These are phyloP conservation scores for Erebia epiphron DNA, from an alignment of 2,888 invertebrate genomes.

Conservation along the genomic window DNA sequence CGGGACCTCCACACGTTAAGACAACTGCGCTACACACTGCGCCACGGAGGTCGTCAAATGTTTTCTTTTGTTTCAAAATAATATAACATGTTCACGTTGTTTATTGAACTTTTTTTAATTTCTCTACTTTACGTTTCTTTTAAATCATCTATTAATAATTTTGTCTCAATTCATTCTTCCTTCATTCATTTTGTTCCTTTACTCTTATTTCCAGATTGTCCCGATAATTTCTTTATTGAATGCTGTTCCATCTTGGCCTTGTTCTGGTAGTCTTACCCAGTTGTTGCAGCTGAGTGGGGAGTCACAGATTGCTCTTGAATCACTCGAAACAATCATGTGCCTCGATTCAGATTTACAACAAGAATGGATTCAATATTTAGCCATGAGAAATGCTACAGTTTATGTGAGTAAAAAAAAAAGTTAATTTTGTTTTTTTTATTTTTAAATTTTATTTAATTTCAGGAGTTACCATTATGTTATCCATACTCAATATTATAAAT, in stretches of 20 bases:
- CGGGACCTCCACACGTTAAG: too few species aligned
- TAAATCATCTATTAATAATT: neutral
- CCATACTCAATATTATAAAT: too few species aligned
- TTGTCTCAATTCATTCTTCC: neutral
- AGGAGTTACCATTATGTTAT: too few species aligned
- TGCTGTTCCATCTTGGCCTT: slow-evolving; percentile 76
- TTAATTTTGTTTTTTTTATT: too few species aligned
- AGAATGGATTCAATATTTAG: slow-evolving; percentile 72
- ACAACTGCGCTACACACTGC: too few species aligned
- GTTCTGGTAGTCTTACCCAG: slow-evolving; percentile 62
- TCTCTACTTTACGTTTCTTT: neutral
- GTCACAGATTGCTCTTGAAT: slow-evolving; percentile 61
- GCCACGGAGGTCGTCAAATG: too few species aligned
- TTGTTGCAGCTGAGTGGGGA: slow-evolving; percentile 54
- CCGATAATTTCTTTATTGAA: slow-evolving; percentile 68
- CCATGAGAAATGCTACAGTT: slow-evolving; percentile 47
- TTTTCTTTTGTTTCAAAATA: too few species aligned
- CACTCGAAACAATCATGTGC: slow-evolving; percentile 75
- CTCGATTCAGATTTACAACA: slow-evolving; percentile 59
- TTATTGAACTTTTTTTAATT: neutral
- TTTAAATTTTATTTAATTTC: too few species aligned
- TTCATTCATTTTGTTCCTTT: neutral
- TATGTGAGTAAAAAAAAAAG: slow-evolving; percentile 53
- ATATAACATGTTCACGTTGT: too few species aligned
- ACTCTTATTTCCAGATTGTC: slow-evolving; percentile 55